These are phyloP conservation scores for Hippocampus mohnikei DNA, from an alignment of 2,113 vertebrate genomes.

Conservation along the genomic window DNA sequence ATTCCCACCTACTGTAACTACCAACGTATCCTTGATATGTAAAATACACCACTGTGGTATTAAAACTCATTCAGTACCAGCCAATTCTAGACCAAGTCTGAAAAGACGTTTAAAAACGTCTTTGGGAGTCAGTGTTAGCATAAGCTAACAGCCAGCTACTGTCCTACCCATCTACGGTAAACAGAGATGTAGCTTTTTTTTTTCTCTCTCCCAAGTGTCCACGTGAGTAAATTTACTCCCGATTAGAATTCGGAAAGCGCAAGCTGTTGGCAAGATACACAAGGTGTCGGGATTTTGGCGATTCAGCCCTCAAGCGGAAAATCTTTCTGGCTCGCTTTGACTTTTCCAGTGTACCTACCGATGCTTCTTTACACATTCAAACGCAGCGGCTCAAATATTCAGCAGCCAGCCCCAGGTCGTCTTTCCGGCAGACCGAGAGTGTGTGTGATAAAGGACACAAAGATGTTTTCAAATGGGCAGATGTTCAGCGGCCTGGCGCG, in stretches of 20 bases:
- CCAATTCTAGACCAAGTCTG: too few species aligned
- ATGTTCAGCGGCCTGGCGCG: not conserved
- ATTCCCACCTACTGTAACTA: not conserved
- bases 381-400: slow-evolving; percentile 32
- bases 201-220: not conserved
- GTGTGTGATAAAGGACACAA: slow-evolving; percentile 21
- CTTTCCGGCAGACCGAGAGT: slow-evolving; percentile 6
- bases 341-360: slow-evolving; percentile 24
- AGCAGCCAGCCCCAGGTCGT: slow-evolving; percentile 19
- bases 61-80: too few species aligned
- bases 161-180: not conserved
- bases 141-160: not conserved
- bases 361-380: slow-evolving; percentile 6
- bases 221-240: not conserved
- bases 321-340: slow-evolving; percentile 43
- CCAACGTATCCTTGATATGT: not conserved
- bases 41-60: too few species aligned
- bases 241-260: slow-evolving; percentile 16
- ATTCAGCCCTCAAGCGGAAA: slow-evolving; percentile 42
- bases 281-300: slow-evolving; percentile 40
- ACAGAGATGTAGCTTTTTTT: not conserved
- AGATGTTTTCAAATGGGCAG: slow-evolving; percentile 17
- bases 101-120: too few species aligned
- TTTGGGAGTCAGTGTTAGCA: too few species aligned
- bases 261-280: slow-evolving; percentile 38